Base-by-base conservation (phyloP, 1,140 invertebrate species). In the Trichonephila clavipes region DNA sequence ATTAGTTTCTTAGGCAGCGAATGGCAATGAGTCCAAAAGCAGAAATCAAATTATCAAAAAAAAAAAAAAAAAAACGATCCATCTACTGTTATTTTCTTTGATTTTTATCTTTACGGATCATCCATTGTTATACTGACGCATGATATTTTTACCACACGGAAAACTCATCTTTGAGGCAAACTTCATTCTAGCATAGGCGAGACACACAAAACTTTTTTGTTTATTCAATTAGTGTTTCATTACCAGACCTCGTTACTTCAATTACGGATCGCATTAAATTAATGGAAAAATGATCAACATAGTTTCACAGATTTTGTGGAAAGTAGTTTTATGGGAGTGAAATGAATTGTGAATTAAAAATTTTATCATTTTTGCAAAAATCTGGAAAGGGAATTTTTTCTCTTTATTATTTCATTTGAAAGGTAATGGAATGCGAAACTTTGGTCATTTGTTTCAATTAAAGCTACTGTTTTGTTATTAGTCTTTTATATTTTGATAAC, bases 221-320 rank as follows among this genome's bases (percentile, higher is more conserved):
- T 85, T 64, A 92, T 92, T 92, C 81, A 85, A 92, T 92, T 92
- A 92, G 77, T 24, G 18, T 58, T 81, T 85, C 90, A 92, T 92
- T 92, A 92, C 28, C n/a, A n/a, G 28, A 66, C 28, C 34, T 92
- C 90, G 85, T 92, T 85, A 92, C 40, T 66, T 83, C 59, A 92
- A 92, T 92, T 92, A 92, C 40, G 24, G n/a, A 28, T 81, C 21
- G 40, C 61, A 92, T 92, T 92, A 92, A 81, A 83, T 58, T 82
- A 59, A 69, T 58, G 83, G 83, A 61, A 59, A 77, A 77, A 77
- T 77, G 34, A 77, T 77, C 28, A 34, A 12, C 28, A 18, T 18
- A 77, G 12, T 14, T 24, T 12, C 66, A 2, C 21, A 69, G n/a
- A 24, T 24, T 16, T 3, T 18, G 28, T 34, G 34, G 28, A 40